Conservation (phyloP, 2,888 invertebrate species). For the Linyphia triangularis region DNA sequence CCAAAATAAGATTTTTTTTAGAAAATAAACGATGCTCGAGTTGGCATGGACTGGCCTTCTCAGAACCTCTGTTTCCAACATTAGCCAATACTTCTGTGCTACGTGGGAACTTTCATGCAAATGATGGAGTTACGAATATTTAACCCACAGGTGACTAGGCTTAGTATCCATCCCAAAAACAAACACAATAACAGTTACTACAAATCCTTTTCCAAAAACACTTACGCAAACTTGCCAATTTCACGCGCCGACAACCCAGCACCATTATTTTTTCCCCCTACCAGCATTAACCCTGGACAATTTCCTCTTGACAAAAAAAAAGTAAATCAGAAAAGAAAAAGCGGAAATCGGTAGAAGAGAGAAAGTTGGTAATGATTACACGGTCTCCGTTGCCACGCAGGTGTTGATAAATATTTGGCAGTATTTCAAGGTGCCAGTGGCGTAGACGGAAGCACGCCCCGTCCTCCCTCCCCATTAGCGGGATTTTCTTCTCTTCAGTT, state of each 20-base stretch:
- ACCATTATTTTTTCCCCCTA: conserved; percentile 4
- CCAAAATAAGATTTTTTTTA: no score
- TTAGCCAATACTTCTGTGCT: no score
- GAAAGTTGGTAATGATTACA: conserved; percentile 25
- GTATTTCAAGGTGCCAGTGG: conserved; percentile 68
- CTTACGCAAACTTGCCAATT: conserved; percentile 11
- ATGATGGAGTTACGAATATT: no score
- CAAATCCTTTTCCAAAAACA: neutral
- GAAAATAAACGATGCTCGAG: no score
- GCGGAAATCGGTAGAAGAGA: conserved; percentile 5
- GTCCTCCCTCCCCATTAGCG: conserved; percentile 63
- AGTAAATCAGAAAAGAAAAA: conserved; percentile 20
- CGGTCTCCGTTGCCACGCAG: conserved; percentile 56
- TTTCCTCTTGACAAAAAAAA: conserved; percentile 36
- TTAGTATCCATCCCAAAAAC: no score
- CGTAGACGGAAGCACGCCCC: conserved; percentile 47
- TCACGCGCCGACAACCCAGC: neutral
- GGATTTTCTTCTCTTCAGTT: neutral
- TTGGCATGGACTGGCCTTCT: no score
- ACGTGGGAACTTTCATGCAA: no score
- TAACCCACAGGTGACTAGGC: no score
- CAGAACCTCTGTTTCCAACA: no score
- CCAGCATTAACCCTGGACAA: conserved; percentile 24
- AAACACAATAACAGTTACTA: no score
- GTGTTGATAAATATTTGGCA: conserved; percentile 74